Evolutionary conservation across 1,140 invertebrate species (phyloP).

Genomic region (Psilanteris sp.): DNA sequence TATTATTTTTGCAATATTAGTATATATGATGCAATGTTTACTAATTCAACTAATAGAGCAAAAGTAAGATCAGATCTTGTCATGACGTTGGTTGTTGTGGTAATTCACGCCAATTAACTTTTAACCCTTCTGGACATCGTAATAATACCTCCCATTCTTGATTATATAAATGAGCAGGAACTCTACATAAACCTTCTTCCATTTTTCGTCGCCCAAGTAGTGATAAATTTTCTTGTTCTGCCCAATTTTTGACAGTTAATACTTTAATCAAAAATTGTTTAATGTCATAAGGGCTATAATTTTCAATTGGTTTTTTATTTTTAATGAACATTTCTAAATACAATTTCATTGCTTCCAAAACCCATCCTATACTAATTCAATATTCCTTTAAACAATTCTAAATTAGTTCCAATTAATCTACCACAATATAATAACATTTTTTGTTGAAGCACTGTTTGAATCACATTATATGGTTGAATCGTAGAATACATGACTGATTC

Average conservation of each 20-base stretch:
- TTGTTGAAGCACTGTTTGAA: slow-evolving; percentile 98
- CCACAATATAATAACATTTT: slow-evolving; percentile 97
- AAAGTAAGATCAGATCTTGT: slow-evolving; percentile 97
- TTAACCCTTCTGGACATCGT: slow-evolving; percentile 92
- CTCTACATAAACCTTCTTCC: slow-evolving; percentile 96
- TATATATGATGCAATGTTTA: slow-evolving; percentile 95
- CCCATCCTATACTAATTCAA: slow-evolving; percentile 97
- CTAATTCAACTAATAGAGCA: slow-evolving; percentile 95
- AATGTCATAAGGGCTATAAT: slow-evolving; percentile 93
- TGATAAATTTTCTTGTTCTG: slow-evolving; percentile 81
- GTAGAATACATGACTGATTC: slow-evolving; percentile 91
- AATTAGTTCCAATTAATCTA: slow-evolving; percentile 93
- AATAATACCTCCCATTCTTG: slow-evolving; percentile 97
- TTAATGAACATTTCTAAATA: slow-evolving; percentile 86
- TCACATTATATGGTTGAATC: slow-evolving; percentile 92
- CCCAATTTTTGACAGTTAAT: slow-evolving; percentile 90
- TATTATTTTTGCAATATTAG: no score
- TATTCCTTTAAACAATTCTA: slow-evolving; percentile 96
- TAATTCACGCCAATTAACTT: slow-evolving; percentile 89
- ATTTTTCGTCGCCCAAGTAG: slow-evolving; percentile 86
- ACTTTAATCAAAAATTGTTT: slow-evolving; percentile 91
- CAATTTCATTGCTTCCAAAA: slow-evolving; percentile 95
- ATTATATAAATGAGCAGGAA: slow-evolving; percentile 96
- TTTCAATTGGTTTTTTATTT: slow-evolving; percentile 84
- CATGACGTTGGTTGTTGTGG: slow-evolving; percentile 97